Evolutionary conservation across 35 echinoderm and acorn worm species (phyloP).

Genomic region (Lytechinus pictus): DNA sequence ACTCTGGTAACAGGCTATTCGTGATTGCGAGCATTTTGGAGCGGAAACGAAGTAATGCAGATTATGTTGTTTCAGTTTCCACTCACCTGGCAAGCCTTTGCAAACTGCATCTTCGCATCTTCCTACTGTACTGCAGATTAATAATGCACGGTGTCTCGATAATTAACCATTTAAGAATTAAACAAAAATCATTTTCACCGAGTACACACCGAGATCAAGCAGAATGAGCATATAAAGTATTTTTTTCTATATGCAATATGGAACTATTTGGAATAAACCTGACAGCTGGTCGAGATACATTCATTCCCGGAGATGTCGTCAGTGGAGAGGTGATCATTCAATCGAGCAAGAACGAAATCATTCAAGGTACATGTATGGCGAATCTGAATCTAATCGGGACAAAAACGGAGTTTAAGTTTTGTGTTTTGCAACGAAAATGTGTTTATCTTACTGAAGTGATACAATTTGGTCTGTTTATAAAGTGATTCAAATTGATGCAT

Average conservation of each 20-base stretch:
- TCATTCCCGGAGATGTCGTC: not conserved
- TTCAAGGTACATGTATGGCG: not conserved
- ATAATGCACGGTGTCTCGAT: not conserved
- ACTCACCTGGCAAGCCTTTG: not conserved
- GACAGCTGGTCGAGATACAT: slow-evolving; percentile 24
- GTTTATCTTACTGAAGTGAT: not conserved
- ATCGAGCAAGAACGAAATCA: not conserved
- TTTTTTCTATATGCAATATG: not conserved
- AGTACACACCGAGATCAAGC: not conserved
- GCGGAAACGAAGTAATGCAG: not conserved
- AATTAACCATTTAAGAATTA: not conserved
- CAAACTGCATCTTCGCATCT: not conserved
- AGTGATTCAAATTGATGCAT: not conserved
- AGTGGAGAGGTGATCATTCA: slow-evolving; percentile 42
- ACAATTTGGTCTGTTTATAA: not conserved
- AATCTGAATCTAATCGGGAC: not conserved
- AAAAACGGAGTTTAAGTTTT: too few relatives aligned
- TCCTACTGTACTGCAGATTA: not conserved
- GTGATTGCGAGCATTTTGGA: not conserved
- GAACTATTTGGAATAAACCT: slow-evolving; percentile 39
- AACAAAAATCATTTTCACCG: not conserved
- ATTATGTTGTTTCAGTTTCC: not conserved
- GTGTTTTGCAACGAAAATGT: too few relatives aligned
- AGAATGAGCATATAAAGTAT: too few relatives aligned
- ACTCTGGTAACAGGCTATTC: not conserved